These are phyloP conservation scores for Orchesella flavescens DNA, from an alignment of 2,888 invertebrate species.

Conservation along the genomic window DNA sequence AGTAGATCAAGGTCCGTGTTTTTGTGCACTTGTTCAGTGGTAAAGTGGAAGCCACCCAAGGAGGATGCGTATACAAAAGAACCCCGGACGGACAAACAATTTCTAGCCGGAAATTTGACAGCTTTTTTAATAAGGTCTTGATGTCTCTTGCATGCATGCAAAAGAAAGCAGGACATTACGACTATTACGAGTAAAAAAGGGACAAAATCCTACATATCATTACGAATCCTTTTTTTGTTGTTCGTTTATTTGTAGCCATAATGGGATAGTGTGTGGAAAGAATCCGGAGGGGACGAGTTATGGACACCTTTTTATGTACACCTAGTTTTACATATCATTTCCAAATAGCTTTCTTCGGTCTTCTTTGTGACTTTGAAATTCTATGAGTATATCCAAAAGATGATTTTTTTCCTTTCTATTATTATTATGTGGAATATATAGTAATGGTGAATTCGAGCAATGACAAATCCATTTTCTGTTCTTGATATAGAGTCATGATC, in stretches of 20 bases:
- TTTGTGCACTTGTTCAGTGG: constrained; percentile 1
- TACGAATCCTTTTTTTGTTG: constrained; percentile 22
- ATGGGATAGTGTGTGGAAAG: not conserved
- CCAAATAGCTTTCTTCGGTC: not conserved
- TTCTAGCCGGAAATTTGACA: constrained; percentile 52
- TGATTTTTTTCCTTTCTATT: too few species aligned
- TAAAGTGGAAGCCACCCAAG: constrained; percentile 37
- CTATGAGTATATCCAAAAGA: not conserved
- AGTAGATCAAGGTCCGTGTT: too few species aligned
- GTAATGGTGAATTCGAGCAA: not conserved
- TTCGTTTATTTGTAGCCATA: not conserved
- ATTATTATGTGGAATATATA: not conserved
- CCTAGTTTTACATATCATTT: constrained; percentile 7
- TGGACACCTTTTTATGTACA: constrained; percentile 45
- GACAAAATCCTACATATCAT: constrained; percentile 14
- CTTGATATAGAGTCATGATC: not conserved
- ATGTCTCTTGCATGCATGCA: constrained; percentile 37
- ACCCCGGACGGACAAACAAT: constrained; percentile 6
- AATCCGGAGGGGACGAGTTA: constrained; percentile 28
- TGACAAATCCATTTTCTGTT: constrained; percentile 41
- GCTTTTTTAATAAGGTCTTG: constrained; percentile 59
- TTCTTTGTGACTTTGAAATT: too few species aligned
- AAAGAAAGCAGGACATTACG: constrained; percentile 11
- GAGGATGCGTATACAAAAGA: constrained; percentile 18
- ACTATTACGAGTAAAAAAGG: constrained; percentile 1